These are phyloP conservation scores for Opisthocomus hoazin DNA, from an alignment of 2,113 vertebrate genomes.

Conservation along the genomic window DNA sequence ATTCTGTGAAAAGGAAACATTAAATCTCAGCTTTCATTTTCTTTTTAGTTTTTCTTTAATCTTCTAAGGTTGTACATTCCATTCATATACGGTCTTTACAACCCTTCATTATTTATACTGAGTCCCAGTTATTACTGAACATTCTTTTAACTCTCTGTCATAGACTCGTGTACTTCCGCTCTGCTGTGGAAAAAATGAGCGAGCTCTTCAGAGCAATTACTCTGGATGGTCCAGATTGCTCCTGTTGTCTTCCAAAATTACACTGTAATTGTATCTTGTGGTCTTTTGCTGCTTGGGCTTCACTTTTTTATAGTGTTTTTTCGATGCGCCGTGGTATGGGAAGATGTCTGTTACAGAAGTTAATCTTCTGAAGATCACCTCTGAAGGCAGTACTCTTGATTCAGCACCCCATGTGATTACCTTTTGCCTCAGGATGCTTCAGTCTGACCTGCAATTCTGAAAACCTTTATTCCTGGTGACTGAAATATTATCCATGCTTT, in stretches of 20 bases:
- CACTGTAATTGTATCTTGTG: background rate
- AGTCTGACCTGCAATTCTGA: background rate
- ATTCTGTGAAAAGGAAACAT: too few relatives aligned
- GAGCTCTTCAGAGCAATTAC: background rate
- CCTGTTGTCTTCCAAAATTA: background rate
- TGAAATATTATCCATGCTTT: background rate
- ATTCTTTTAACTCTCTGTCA: background rate
- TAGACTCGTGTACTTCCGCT: background rate
- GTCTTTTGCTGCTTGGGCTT: background rate
- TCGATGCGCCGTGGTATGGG: fast-evolving
- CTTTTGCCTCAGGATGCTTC: background rate
- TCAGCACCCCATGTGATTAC: background rate
- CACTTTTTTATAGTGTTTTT: fast-evolving
- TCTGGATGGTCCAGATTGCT: background rate
- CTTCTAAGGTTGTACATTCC: background rate
- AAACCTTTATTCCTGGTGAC: background rate
- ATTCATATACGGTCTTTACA: background rate
- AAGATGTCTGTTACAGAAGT: background rate
- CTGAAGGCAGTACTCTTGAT: background rate
- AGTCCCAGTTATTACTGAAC: background rate
- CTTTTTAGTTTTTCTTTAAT: background rate
- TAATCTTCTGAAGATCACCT: background rate
- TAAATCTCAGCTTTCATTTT: background rate
- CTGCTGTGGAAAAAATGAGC: background rate
- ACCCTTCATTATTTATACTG: background rate